phyloP scores from a whole-genome alignment of 2,113 vertebrate species.

The Fregetta grallaria region DNA sequence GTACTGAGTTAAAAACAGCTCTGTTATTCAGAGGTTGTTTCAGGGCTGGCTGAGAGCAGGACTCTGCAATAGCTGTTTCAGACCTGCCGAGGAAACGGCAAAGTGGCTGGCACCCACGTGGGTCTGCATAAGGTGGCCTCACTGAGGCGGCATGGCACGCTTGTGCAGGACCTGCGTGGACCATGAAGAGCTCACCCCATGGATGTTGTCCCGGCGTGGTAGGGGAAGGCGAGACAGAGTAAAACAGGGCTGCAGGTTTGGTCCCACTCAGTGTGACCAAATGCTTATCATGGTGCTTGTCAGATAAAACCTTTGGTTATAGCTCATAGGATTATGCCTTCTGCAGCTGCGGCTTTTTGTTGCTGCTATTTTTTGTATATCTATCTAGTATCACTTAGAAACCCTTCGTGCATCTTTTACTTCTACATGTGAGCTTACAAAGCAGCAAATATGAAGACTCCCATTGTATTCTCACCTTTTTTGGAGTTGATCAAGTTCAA shows the following conservation, averaged over 20 bases:
- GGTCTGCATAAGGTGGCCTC: not conserved
- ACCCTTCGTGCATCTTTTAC: not conserved
- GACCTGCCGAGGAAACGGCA: accelerated
- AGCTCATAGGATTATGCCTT: not conserved
- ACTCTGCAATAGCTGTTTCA: not conserved
- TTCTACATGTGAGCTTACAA: not conserved
- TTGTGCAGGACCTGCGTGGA: not conserved
- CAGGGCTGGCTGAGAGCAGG: not conserved
- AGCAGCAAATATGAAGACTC: not conserved
- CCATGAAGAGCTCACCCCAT: not conserved
- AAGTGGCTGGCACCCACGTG: accelerated
- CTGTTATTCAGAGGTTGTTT: not conserved
- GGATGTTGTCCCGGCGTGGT: accelerated
- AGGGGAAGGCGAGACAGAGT: not conserved
- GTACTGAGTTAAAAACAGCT: not conserved
- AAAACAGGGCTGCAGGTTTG: not conserved
- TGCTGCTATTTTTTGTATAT: not conserved
- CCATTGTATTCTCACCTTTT: not conserved
- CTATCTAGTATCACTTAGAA: not conserved
- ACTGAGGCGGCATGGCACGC: accelerated
- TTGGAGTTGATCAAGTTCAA: not conserved
- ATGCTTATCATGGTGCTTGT: not conserved
- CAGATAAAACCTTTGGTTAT: not conserved
- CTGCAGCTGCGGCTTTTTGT: not conserved
- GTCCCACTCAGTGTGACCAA: not conserved